A percentile compares a stretch with the other conserved stretches of the same genome.
phyloP scores from a whole-genome alignment of 2,113 vertebrate genomes.

The Elaphurus davidianus region DNA sequence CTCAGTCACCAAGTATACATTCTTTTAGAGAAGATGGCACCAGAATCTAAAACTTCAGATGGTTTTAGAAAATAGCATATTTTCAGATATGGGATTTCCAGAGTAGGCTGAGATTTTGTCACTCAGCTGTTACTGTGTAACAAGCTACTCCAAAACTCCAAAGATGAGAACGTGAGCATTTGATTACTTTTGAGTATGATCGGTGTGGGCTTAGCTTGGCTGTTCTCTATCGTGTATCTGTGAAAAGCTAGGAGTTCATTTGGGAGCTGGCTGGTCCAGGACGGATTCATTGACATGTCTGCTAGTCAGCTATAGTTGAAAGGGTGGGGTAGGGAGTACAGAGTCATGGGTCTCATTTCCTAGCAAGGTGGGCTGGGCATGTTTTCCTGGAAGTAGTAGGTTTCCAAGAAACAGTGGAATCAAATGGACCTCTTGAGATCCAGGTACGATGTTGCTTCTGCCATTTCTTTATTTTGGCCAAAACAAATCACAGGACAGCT shows the following conservation, averaged over 20 bases:
- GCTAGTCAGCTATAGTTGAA: background rate
- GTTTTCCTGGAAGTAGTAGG: background rate
- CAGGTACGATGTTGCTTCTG: background rate
- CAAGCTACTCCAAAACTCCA: background rate
- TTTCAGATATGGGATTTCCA: background rate
- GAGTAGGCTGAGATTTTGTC: background rate
- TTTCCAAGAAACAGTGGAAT: background rate
- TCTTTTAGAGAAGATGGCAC: background rate
- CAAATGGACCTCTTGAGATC: background rate
- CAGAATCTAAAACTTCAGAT: background rate
- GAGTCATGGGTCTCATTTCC: background rate
- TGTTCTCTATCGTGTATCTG: background rate
- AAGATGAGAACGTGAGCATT: background rate
- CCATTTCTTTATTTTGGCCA: background rate
- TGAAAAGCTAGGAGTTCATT: background rate
- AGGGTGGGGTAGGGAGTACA: too few species aligned
- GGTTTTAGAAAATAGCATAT: background rate
- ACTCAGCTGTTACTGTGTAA: background rate
- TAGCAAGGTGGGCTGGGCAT: background rate
- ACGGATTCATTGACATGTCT: background rate
- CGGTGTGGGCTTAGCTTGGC: background rate
- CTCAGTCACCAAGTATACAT: background rate
- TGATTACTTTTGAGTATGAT: background rate
- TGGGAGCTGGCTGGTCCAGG: background rate
- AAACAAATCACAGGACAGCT: background rate